Base-by-base conservation (phyloP, 2,113 vertebrate species). In the Pseudolaguvia tuberculata region DNA sequence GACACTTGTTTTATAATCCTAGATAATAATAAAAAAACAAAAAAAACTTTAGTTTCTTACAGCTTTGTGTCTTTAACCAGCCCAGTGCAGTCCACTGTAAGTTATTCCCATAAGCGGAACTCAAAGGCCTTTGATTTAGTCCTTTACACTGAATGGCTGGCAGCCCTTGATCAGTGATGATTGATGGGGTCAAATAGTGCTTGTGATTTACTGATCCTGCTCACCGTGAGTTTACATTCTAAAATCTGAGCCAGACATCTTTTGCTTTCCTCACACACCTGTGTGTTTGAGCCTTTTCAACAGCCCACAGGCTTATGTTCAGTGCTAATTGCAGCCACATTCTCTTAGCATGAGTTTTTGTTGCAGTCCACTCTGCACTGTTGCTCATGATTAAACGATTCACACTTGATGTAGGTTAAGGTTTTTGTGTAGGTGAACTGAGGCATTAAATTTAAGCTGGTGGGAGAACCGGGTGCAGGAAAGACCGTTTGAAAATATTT, bases 271-370 rank as follows among this genome's bases (percentile, higher is more conserved):
- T 45, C 66, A 42, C 47, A 61, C 66, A 76, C 75, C 75, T 76
- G 75, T 76, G 75, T 61, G 63, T 52, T 50, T 58, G 73, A 53
- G 53, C 25, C 50, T 70, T 70, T 70, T 70, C 67, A 70, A 31
- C 50, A 70, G 20, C 67, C 29, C 67, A 70, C 67, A 53, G 50
- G 47, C 50, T 18, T 57, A 51, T 52, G 15, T 57, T 75, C 73
- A 67, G 50, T 45, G n/a, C 39, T 75, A 57, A 75, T 75, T 59
- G 67, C 50, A 66, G 47, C 23, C 51, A 67, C 51, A 75, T 67
- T 75, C 31, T 42, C 62, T 27, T 29, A 66, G 23, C 62, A 57
- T 75, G 53, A 47, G 39, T 66, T 52, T 53, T 63, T 42, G 15
- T 50, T 51, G 42, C 47, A 17, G 71, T 39, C 25, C 45, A 50